Conservation (phyloP, 2,888 invertebrate species). For the Sinohyriopsis cumingii region DNA sequence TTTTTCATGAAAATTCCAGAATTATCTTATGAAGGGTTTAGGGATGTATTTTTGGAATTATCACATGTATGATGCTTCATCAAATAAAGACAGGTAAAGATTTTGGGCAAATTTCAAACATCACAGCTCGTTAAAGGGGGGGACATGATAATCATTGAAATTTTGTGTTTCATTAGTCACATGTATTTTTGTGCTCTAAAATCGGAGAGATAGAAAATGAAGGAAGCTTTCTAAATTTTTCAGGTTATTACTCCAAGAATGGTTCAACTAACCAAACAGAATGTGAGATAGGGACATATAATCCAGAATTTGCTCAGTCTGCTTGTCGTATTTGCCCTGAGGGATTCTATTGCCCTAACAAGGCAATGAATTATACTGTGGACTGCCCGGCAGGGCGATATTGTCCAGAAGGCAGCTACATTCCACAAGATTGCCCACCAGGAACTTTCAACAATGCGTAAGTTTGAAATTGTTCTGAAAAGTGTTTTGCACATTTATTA, state of each 20-base stretch:
- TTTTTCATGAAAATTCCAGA: too few species aligned
- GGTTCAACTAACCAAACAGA: conserved; percentile 61
- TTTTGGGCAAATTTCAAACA: too few species aligned
- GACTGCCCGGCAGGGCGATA: conserved; percentile 65
- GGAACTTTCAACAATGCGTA: conserved; percentile 66
- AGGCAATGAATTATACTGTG: conserved; percentile 59
- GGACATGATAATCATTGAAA: too few species aligned
- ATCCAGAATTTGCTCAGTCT: conserved; percentile 53
- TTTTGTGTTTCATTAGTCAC: too few species aligned
- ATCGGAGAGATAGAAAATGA: neutral
- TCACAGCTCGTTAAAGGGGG: too few species aligned
- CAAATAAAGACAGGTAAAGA: neutral
- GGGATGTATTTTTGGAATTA: too few species aligned
- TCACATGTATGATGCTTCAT: neutral
- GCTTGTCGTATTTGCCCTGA: conserved; percentile 61
- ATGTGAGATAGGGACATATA: conserved; percentile 63
- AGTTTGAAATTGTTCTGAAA: conserved; percentile 16
- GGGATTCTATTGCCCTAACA: conserved; percentile 67
- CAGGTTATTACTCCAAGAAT: conserved; percentile 64
- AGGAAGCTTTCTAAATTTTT: neutral
- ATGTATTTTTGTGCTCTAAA: neutral
- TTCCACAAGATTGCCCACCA: conserved; percentile 62
- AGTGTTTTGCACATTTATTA: too few species aligned
- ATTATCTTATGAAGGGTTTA: too few species aligned
- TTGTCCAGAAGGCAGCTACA: conserved; percentile 62